These are phyloP conservation scores for Thelaira solivaga DNA, from an alignment of 2,888 invertebrate species.

Conservation along the genomic window DNA sequence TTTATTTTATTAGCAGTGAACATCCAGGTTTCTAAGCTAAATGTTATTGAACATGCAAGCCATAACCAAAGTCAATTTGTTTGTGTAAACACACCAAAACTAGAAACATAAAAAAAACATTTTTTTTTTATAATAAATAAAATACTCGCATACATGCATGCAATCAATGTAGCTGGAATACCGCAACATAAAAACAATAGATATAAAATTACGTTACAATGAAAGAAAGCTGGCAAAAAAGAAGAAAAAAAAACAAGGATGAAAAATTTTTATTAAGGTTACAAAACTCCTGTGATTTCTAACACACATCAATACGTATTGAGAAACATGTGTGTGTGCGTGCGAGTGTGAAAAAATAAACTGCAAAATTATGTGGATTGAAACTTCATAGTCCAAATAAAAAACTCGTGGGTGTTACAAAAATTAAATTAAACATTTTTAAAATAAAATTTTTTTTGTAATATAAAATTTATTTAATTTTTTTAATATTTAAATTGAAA, in stretches of 20 bases:
- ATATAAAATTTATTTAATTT: no score
- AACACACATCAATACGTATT: background rate
- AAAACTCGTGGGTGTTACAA: background rate
- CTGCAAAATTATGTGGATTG: background rate
- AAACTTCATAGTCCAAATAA: background rate
- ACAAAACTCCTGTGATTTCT: conserved; percentile 56
- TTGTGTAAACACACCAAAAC: conserved; percentile 38
- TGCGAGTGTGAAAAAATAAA: conserved; percentile 16
- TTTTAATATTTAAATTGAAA: no score
- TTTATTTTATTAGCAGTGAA: background rate
- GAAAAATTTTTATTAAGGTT: conserved; percentile 58
- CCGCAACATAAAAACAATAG: conserved; percentile 55
- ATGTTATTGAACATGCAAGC: conserved; percentile 43
- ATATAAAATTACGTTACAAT: conserved; percentile 34
- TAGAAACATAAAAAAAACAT: conserved; percentile 1
- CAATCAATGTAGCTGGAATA: conserved; percentile 39
- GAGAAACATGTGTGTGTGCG: conserved; percentile 20
- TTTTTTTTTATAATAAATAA: conserved; percentile 15
- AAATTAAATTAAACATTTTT: background rate
- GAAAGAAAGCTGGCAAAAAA: conserved; percentile 31
- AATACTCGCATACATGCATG: no score
- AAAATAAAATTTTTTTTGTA: background rate
- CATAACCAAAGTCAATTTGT: conserved; percentile 55
- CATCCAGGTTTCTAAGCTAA: conserved; percentile 6
- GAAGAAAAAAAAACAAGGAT: no score